Conservation (phyloP, 2,888 invertebrate species). For the Leptinotarsa peninsularis region DNA sequence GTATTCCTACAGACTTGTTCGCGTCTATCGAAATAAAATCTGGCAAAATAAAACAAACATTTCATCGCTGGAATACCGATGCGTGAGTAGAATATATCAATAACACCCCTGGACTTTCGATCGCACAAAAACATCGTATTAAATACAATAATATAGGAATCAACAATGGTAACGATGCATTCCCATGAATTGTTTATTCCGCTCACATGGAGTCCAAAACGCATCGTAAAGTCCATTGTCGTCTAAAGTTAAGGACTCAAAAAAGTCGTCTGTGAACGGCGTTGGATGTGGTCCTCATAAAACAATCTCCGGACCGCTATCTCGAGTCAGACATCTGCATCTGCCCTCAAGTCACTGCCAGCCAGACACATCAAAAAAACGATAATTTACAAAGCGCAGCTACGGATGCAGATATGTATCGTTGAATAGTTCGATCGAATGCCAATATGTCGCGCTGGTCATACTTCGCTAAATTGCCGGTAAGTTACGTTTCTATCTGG, state of each 20-base stretch:
- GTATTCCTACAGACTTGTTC: slow-evolving; percentile 7
- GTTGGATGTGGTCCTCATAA: slow-evolving; percentile 60
- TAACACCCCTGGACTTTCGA: slow-evolving; percentile 37
- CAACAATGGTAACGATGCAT: slow-evolving; percentile 61
- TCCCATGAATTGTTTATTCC: slow-evolving; percentile 65
- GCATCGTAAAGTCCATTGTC: slow-evolving; percentile 46
- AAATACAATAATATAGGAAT: slow-evolving; percentile 58
- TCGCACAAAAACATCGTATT: slow-evolving; percentile 28
- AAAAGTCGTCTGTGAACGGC: slow-evolving; percentile 56
- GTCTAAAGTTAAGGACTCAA: slow-evolving; percentile 50
- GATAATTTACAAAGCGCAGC: slow-evolving; percentile 53
- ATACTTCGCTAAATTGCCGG: slow-evolving; percentile 20
- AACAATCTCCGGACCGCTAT: slow-evolving; percentile 59
- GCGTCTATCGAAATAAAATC: slow-evolving; percentile 31
- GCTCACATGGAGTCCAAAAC: slow-evolving; percentile 55
- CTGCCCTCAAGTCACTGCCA: slow-evolving; percentile 45
- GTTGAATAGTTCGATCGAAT: slow-evolving; percentile 43
- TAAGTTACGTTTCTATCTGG: background rate
- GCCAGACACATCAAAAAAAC: slow-evolving; percentile 51
- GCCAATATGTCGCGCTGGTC: slow-evolving; percentile 25
- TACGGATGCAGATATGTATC: slow-evolving; percentile 47
- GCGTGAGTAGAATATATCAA: slow-evolving; percentile 42
- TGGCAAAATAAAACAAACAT: slow-evolving; percentile 35
- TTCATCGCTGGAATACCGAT: slow-evolving; percentile 33
- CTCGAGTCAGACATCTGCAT: slow-evolving; percentile 55